Base-by-base conservation (phyloP, 2,888 invertebrate genomes). In the Apamea monoglypha region DNA sequence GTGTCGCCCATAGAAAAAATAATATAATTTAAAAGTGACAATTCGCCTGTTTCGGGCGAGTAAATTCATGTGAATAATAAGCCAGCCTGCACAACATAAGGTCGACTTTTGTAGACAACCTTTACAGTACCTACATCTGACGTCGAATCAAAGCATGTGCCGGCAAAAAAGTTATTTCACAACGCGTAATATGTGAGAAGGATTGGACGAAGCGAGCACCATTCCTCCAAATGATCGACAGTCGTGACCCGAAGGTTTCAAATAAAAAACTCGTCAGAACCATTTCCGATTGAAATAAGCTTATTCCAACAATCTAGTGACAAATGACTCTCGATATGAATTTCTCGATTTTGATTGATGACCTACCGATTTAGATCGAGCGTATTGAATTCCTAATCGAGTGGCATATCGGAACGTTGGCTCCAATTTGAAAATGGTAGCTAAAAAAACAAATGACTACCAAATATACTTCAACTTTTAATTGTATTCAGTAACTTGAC, bases 251-350 rank as follows among this genome's bases (percentile, higher is more conserved):
- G 73, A 81, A 82, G 85, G 80, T 77, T 81, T 81, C 78, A 79
- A 89, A 89, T 91, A 91, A 92, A 92, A 91, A 90, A 82, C 82
- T 89, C 88, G 88, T 87, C 85, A 85, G 81, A 82, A 83, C 88
- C 81, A 75, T 81, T 76, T 77, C 81, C 83, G 84, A 87, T 82
- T 83, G 88, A 89, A 91, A 89, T 91, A 85, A 91, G 91, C 90
- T 91, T 91, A 91, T 90, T 90, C 76, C 81, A 76, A 77, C 87
- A 82, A 78, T 84, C 86, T 66, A 81, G 85, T 91, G 91, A 92
- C 89, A 89, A 91, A 92, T 89, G 90, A 87, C 82, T 86, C 80
- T 72, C 84, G 87, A 90, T 91, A 92, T 92, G 90, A 91, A 92
- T 85, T 87, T 87, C 80, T 89, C 63, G 77, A 82, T 79, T 75